phyloP scores from a whole-genome alignment of 1,140 invertebrate species.

The Diabrotica undecimpunctata region DNA sequence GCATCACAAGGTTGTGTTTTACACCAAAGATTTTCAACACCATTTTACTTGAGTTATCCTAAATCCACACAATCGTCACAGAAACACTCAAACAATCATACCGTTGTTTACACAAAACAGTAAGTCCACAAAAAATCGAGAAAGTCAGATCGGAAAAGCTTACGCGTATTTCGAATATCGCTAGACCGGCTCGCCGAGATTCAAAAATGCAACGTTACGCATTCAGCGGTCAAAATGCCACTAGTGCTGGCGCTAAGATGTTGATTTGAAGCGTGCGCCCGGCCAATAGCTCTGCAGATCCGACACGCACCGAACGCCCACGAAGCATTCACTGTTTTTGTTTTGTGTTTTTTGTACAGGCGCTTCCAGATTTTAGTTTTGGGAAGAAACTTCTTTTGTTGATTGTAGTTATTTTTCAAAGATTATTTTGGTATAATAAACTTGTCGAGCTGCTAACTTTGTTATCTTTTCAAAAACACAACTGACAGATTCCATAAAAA shows the following conservation, averaged over 20 bases:
- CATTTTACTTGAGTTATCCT: neutral
- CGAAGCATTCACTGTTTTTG: conserved; percentile 19
- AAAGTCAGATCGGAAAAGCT: too few species aligned
- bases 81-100: conserved; percentile 1
- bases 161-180: too few species aligned
- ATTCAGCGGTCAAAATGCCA: conserved; percentile 30
- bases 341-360: conserved; percentile 9
- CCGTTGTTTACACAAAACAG: neutral
- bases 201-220: conserved; percentile 9
- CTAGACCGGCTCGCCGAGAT: too few species aligned
- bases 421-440: neutral
- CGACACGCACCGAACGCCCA: conserved; percentile 26
- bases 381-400: neutral
- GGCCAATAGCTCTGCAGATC: conserved; percentile 28
- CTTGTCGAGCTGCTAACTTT: neutral
- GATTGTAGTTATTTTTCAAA: neutral
- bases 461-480: too few species aligned
- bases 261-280: conserved; percentile 27
- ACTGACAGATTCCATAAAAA: too few species aligned
- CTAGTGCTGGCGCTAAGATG: conserved; percentile 29
- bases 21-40: conserved; percentile 7
- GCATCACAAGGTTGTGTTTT: conserved; percentile 13
- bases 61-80: neutral
- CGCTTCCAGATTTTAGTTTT: neutral
- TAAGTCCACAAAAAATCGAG: too few species aligned